phyloP scores from a whole-genome alignment of 64 coral and sea anemone species.

The Montipora efflorescens region DNA sequence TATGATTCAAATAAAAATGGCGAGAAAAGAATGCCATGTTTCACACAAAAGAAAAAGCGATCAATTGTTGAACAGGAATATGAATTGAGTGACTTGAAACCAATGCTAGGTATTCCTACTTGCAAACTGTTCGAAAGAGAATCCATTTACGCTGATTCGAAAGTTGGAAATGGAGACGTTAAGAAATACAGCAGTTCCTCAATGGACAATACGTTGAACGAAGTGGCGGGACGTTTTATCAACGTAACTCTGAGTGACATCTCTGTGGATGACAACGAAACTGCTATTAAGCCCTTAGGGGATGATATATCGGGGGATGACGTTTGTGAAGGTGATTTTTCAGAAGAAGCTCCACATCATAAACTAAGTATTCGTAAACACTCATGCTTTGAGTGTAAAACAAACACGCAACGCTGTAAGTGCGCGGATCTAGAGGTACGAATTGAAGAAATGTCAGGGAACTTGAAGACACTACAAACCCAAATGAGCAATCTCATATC shows the following conservation, averaged over 20 bases:
- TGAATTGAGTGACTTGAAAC: constrained; percentile 52
- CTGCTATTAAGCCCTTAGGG: not conserved
- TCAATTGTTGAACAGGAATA: not conserved
- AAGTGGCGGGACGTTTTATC: constrained; percentile 20
- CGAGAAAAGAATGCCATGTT: not conserved
- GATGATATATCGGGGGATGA: not conserved
- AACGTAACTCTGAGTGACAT: constrained; percentile 26
- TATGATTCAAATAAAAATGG: constrained; percentile 7
- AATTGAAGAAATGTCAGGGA: constrained; percentile 42
- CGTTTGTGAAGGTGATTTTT: not conserved
- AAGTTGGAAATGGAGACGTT: constrained; percentile 30
- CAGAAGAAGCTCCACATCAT: constrained; percentile 32
- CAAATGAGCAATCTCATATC: constrained; percentile 43
- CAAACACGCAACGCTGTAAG: not conserved
- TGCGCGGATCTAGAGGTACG: constrained; percentile 1
- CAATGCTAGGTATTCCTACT: constrained; percentile 36
- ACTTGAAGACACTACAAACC: constrained; percentile 57
- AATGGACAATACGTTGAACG: not conserved
- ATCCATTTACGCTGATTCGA: not conserved
- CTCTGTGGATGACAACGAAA: not conserved
- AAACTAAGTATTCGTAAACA: constrained; percentile 7
- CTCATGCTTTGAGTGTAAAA: constrained; percentile 28
- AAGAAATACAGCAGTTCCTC: constrained; percentile 33
- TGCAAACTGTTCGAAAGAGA: constrained; percentile 9
- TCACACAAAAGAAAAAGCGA: constrained; percentile 19